These are phyloP conservation scores for Mobula hypostoma DNA, from an alignment of 2,113 vertebrate species.

Conservation along the genomic window DNA sequence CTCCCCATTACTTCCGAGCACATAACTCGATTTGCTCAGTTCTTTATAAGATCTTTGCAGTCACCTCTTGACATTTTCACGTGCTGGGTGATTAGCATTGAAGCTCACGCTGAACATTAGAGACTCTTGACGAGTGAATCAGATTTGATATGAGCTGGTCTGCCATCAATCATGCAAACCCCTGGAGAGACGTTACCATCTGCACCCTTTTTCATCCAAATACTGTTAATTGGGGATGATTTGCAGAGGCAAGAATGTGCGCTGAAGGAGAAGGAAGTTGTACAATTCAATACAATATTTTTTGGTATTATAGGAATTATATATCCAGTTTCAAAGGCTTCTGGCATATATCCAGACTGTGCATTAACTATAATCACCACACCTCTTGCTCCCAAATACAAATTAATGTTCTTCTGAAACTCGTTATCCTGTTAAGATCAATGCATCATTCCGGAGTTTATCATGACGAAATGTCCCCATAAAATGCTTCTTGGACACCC, in stretches of 20 bases:
- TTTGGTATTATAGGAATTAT: background rate
- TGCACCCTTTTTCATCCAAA: background rate
- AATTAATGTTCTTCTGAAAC: background rate
- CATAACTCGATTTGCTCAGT: background rate
- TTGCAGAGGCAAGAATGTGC: background rate
- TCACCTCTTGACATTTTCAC: background rate
- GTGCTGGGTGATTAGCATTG: background rate
- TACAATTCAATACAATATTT: background rate
- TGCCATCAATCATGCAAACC: background rate
- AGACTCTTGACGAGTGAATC: background rate
- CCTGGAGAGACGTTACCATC: background rate
- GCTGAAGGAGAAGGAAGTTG: background rate
- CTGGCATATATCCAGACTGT: too few species aligned
- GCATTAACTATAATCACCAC: background rate
- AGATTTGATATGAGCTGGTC: background rate
- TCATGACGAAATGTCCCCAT: background rate
- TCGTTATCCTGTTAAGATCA: background rate
- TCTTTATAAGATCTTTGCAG: background rate
- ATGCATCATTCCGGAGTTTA: background rate
- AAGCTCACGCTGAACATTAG: background rate
- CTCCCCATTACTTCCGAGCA: background rate
- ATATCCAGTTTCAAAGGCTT: background rate
- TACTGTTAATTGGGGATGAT: background rate
- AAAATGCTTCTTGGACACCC: background rate
- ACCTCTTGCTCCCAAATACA: background rate